Evolutionary conservation across 2,113 vertebrate species (phyloP).

Genomic region (Oreochromis tanganicae): DNA sequence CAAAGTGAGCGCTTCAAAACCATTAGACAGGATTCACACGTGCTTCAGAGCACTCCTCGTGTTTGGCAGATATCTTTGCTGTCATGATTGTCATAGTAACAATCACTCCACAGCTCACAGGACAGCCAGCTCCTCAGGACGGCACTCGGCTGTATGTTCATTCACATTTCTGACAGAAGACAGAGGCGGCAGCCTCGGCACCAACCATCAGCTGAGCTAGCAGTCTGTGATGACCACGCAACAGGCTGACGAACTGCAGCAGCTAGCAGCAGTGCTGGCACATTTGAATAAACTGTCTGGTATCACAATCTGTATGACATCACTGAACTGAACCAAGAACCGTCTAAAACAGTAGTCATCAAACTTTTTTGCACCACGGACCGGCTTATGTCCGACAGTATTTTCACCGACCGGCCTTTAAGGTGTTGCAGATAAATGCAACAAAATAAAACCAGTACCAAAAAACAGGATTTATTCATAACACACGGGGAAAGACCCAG

Average conservation of each 20-base stretch:
- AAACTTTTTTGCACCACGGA: rapidly evolving
- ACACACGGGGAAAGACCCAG: neutral
- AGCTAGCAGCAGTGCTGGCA: neutral
- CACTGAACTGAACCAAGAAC: neutral
- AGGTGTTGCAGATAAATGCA: rapidly evolving
- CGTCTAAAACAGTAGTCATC: rapidly evolving
- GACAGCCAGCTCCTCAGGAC: neutral
- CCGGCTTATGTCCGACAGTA: rapidly evolving
- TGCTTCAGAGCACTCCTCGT: neutral
- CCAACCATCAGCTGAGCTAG: neutral
- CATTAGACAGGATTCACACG: neutral
- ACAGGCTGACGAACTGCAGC: neutral
- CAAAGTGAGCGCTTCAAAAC: neutral
- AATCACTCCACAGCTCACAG: neutral
- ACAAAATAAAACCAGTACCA: neutral
- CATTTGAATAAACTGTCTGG: neutral
- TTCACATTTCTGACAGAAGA: neutral
- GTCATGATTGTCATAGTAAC: neutral
- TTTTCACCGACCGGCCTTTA: rapidly evolving
- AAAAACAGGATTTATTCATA: neutral
- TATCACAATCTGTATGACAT: neutral
- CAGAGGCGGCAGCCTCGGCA: neutral
- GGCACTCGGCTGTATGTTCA: rapidly evolving
- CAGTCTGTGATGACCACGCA: neutral
- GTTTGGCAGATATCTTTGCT: neutral